A percentile compares a stretch with the other conserved stretches of the same genome.
These are phyloP conservation scores for Eupithecia inturbata DNA, from an alignment of 2,888 invertebrate species.

Conservation along the genomic window DNA sequence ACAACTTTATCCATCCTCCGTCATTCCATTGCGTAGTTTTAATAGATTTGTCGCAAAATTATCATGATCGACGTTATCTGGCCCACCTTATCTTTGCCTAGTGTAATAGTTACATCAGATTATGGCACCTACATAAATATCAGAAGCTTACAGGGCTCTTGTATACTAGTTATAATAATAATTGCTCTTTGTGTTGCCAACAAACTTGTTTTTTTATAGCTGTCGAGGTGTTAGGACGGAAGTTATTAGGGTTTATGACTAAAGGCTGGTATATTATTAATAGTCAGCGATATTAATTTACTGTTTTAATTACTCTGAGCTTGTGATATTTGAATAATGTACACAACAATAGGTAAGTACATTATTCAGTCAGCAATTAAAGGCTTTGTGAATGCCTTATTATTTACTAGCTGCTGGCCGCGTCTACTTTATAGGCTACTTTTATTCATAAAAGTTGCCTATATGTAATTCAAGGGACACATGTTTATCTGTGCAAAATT, in stretches of 20 bases:
- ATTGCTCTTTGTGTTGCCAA: slow-evolving; percentile 6
- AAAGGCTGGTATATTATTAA: neutral
- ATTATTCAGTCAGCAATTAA: neutral
- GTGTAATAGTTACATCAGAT: slow-evolving; percentile 10
- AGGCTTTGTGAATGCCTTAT: neutral
- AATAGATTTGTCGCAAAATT: too few relatives aligned
- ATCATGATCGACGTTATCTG: too few relatives aligned
- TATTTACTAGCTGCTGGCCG: neutral
- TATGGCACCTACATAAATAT: slow-evolving; percentile 18
- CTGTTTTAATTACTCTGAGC: slow-evolving; percentile 1
- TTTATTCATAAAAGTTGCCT: too few relatives aligned
- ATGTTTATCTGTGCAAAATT: too few relatives aligned
- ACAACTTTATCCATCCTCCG: too few relatives aligned
- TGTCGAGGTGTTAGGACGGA: neutral
- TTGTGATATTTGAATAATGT: neutral
- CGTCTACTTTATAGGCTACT: too few relatives aligned
- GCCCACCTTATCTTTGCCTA: neutral
- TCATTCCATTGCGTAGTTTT: too few relatives aligned
- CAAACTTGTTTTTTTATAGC: neutral
- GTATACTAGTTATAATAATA: neutral
- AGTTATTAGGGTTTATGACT: slow-evolving; percentile 1
- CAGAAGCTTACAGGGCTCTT: slow-evolving; percentile 5
- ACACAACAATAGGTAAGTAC: neutral
- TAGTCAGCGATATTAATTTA: neutral
- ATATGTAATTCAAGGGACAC: too few relatives aligned